Base-by-base conservation (phyloP, 1,140 invertebrate genomes). In the Trichoplusia ni region DNA sequence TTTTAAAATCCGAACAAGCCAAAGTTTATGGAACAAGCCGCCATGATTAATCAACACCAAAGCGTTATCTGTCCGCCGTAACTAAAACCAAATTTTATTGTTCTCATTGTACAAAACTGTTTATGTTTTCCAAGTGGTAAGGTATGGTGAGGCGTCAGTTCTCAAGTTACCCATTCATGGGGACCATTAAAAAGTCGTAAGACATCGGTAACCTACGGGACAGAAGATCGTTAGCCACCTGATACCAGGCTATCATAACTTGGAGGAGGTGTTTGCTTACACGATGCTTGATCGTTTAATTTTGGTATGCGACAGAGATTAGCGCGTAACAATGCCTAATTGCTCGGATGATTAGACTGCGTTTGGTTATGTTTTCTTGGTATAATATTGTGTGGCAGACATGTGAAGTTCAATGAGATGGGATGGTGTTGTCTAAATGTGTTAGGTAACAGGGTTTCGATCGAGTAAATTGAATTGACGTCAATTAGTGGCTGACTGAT, bases 161-260 rank as follows among this genome's bases (percentile, higher is more conserved):
- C 79, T 88, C 81, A 77, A 71, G 77, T 90, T 88, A 82, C 87
- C 77, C 84, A 90, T 90, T 90, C 85, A 90, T 88, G 77, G 67
- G 73, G 75, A 69, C 73, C 81, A 88, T 90, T 90, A 90, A 88
- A 90, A 79, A 85, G 74, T 86, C 84, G 82, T 89, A 86, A 87
- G 69, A 67, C 77, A 73, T 68, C 65, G 64, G 59, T 70, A 78
- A 84, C 85, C 85, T 84, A 86, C 84, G 82, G 85, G 84, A 90
- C 87, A 90, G 85, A 79, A 74, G 63, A 71, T 90, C 87, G 85
- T 90, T 90, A 88, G 83, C 81, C 75, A 90, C 75, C 66, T 78
- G 87, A 90, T 78, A 90, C 83, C 83, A 81, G 83, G 80, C 75
- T 61, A 77, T 83, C 83, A 90, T 85, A 79, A 84, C 59, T 71